phyloP scores from a whole-genome alignment of 2,888 invertebrate species.

The Julus scanicus region DNA sequence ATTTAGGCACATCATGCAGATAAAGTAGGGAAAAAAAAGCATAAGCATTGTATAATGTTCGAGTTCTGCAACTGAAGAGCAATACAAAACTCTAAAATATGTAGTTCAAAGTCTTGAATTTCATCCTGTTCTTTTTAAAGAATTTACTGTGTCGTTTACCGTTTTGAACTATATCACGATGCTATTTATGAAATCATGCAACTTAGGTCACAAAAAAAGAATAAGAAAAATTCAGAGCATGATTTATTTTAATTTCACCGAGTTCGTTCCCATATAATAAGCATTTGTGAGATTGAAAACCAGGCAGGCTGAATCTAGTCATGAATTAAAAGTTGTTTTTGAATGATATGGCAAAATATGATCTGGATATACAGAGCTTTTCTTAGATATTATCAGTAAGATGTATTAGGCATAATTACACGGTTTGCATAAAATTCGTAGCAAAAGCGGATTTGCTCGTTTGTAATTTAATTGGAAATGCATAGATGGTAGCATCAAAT shows the following conservation, averaged over 20 bases:
- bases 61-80: not conserved
- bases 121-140: not conserved
- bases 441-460: not conserved
- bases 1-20: too few relatives aligned
- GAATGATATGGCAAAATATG: conserved; percentile 16
- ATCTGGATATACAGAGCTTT: not conserved
- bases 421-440: not conserved
- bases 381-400: not conserved
- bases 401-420: conserved; percentile 31
- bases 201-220: not conserved
- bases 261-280: conserved; percentile 15
- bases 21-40: not conserved
- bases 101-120: not conserved
- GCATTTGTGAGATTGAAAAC: not conserved
- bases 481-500: not conserved
- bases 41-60: not conserved
- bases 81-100: not conserved
- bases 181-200: not conserved
- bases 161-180: not conserved
- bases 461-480: conserved; percentile 29
- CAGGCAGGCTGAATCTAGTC: not conserved
- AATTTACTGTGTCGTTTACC: not conserved
- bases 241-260: not conserved
- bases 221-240: not conserved
- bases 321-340: not conserved